Base-by-base conservation (phyloP, 2,797 vertebrate genomes). In the Serranus cabrilla region DNA sequence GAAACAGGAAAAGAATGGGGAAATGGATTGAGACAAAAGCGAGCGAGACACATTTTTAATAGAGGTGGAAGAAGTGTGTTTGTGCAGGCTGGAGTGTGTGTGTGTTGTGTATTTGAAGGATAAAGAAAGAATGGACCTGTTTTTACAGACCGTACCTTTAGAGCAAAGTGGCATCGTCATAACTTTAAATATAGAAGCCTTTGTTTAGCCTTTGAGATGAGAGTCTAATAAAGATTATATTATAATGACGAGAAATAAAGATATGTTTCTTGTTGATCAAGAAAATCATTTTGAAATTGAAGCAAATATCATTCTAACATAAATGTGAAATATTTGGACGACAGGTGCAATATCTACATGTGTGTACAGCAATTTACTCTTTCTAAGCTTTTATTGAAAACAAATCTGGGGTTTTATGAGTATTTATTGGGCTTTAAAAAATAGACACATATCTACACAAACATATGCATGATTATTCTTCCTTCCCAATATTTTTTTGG, bases 1-100 rank as follows among this genome's bases (percentile, higher is more conserved):
- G 21, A 71, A 49, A 47, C n/a, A 20, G 43, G 34, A 13, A 56
- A 46, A 57, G 58, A 40, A 12, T 2, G 61, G n/a, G 39, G 14
- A 60, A 52, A 75, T 20, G 47, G 47, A 68, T 21, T 21, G 14
- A 66, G 45, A 63, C 40, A 57, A 56, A 74, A 20, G 43, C 47
- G 23, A 74, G 57, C 0, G 18, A 34, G 11, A 52, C 39, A 31
- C 14, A 2, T 43, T 64, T 55, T 47, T 39, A 55, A 58, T 12
- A 21, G 42, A 54, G 51, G 37, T 65, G 21, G 0, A 40, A 67
- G 45, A 5, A 6, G 34, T 63, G 71, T 56, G 54, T 61, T 10
- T 52, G 64, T 40, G 62, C 63, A 52, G 14, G 8, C 12, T 20
- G 31, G 18, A 16, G 64, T 52, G 40, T 1, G 27, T 27, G 27